A percentile compares a stretch with the other conserved stretches of the same genome.
phyloP scores from a whole-genome alignment of 2,888 invertebrate species.

The Phytoseiulus persimilis region DNA sequence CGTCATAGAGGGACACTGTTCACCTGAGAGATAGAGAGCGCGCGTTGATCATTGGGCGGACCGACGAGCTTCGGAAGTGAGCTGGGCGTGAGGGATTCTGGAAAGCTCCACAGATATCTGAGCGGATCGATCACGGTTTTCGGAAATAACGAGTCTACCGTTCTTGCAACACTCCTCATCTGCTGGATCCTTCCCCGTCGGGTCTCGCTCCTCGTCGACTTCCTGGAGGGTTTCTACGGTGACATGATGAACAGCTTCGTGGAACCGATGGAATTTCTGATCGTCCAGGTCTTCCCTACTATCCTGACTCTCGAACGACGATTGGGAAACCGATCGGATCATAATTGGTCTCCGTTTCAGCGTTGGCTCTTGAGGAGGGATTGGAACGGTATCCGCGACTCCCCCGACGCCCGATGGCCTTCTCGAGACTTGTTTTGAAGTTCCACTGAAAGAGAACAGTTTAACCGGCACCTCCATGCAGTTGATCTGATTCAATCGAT shows the following conservation, averaged over 20 bases:
- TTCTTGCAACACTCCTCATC: neutral
- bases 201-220: neutral
- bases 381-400: neutral
- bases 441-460: neutral
- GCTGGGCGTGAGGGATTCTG: no score
- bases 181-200: neutral
- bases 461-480: neutral
- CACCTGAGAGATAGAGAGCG: no score
- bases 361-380: neutral
- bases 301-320: conserved; percentile 14
- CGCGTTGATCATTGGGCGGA: no score
- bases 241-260: neutral
- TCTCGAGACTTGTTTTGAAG: neutral
- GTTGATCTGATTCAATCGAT: neutral
- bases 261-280: neutral
- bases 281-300: neutral
- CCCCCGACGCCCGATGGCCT: neutral
- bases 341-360: neutral
- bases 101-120: no score
- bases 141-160: neutral
- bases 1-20: neutral
- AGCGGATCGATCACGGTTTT: no score
- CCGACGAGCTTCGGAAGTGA: no score
- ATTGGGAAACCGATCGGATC: neutral
- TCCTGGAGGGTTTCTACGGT: neutral